phyloP scores from a whole-genome alignment of 2,888 invertebrate genomes.

The Eledone cirrhosa region DNA sequence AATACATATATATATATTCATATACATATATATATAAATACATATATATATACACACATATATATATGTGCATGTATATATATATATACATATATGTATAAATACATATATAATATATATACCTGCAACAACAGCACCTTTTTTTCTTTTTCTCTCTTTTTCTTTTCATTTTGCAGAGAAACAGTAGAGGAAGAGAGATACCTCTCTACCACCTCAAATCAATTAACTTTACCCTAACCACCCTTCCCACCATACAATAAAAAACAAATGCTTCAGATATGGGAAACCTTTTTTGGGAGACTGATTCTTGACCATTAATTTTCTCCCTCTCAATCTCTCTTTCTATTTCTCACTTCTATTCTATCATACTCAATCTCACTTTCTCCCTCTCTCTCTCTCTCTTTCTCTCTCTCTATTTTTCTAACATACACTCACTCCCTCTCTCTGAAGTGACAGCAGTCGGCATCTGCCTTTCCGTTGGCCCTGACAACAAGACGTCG shows the following conservation, averaged over 20 bases:
- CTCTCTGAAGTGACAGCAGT: too few species aligned
- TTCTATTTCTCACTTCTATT: neutral
- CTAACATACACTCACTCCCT: too few species aligned
- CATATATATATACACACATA: neutral
- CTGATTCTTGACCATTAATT: too few species aligned
- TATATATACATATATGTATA: neutral
- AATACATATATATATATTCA: neutral
- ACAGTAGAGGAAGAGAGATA: too few species aligned
- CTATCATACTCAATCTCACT: neutral
- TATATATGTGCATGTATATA: neutral
- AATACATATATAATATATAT: neutral
- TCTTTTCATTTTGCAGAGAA: neutral
- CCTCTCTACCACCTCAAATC: too few species aligned
- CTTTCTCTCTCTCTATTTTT: neutral
- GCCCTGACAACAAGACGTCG: too few species aligned
- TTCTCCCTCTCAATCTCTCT: neutral
- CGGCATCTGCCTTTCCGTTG: too few species aligned
- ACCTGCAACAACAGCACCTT: slow-evolving; percentile 4
- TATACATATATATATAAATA: neutral
- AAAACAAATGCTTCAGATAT: too few species aligned
- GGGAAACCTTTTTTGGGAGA: too few species aligned
- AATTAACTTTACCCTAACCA: too few species aligned
- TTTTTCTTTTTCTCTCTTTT: neutral
- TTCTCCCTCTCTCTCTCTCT: neutral
- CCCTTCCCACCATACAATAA: too few species aligned